Evolutionary conservation across 2,797 vertebrate genomes (phyloP), one percentile per base, ranked within the genome.

Genomic region (Acanthis flammea): DNA sequence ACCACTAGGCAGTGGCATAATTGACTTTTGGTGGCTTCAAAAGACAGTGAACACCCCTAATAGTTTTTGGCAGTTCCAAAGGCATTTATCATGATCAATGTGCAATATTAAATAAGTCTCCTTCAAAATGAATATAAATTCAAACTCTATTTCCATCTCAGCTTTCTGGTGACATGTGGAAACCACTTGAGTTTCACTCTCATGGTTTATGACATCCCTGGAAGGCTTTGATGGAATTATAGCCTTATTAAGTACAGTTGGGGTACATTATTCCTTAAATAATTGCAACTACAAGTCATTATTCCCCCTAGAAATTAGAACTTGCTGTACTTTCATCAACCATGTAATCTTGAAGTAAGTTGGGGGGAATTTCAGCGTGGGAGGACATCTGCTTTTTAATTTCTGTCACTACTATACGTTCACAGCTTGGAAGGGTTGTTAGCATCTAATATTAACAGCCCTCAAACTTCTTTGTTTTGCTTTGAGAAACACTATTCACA

Each of bases 191-290:
- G 80, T 91, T 96, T 96, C 50, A 82, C 65, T 82, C 60, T 81
- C 42, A 47, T 81, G 67, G 90, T 95, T 95, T 96, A 95, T 86
- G 88, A 93, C 55, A 16, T 93, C 86, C 84, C 91, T 8, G 9
- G 83, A 92, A 96, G 85, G 85, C 84, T 91, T 88, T 95, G 96
- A 95, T 88, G 88, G 86, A 96, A 96, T 96, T 93, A 97, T 25
- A 94, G 55, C 62, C 68, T 92, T 93, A 86, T 93, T 92, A 95
- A 96, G 68, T 95, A 71, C 61, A 91, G 83, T 97, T 94, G 90
- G 91, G 94, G 85, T 94, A 71, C 91, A 86, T 97, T 97, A 96
- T 92, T 94, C 90, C 91, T 95, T 95, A 97, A 96, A 94, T 92
- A 94, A 94, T 92, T 94, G 91, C 79, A 94, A 77, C 85, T 91